Evolutionary conservation across 2,113 vertebrate species (phyloP).

Genomic region (Notarius lentiginosus): DNA sequence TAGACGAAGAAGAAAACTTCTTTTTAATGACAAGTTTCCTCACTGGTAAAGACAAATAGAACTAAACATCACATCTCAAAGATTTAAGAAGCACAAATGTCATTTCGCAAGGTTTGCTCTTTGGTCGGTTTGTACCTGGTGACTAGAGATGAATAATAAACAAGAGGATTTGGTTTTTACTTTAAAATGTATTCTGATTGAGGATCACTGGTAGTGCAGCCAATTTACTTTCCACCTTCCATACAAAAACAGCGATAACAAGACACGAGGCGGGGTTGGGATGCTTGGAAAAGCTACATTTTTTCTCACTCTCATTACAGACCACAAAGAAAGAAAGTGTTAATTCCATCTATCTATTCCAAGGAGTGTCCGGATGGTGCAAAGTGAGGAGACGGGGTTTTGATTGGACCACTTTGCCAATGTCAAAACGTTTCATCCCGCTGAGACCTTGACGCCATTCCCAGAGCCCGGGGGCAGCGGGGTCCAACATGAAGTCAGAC

Average conservation of each 20-base stretch:
- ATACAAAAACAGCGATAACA: background rate
- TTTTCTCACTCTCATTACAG: constrained; percentile 13
- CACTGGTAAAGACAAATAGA: background rate
- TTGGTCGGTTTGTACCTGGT: background rate
- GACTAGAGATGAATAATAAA: constrained; percentile 20
- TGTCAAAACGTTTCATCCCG: constrained; percentile 22
- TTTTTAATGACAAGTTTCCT: background rate
- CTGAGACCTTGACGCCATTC: constrained; percentile 13
- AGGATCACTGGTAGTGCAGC: constrained; percentile 8
- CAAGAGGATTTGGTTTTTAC: background rate
- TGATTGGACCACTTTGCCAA: constrained; percentile 43
- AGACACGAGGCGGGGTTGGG: background rate
- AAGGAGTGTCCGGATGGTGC: background rate
- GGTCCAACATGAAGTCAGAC: background rate
- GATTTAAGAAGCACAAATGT: constrained; percentile 15
- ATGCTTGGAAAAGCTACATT: background rate
- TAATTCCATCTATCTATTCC: background rate
- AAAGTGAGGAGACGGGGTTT: background rate
- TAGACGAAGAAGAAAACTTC: background rate
- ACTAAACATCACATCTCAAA: background rate
- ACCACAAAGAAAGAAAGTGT: background rate
- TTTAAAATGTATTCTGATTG: constrained; percentile 4
- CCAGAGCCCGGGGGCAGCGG: constrained; percentile 10
- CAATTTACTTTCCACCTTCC: background rate
- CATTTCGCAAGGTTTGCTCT: constrained; percentile 19